Evolutionary conservation across 2,888 invertebrate species (phyloP).

Genomic region (Orgyia antiqua): DNA sequence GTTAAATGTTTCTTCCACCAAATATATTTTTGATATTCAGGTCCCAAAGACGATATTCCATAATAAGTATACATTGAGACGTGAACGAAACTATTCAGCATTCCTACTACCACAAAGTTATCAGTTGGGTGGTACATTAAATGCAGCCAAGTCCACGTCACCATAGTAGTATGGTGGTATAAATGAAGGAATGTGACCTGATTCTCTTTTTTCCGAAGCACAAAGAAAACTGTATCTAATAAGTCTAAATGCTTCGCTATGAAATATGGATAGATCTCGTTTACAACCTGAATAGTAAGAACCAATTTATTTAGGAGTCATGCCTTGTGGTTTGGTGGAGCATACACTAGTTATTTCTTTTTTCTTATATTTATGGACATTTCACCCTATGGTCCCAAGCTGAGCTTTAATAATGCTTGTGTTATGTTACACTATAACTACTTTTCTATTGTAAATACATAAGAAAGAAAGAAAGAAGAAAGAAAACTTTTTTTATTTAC

Average conservation of each 20-base stretch:
- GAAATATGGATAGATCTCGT: constrained; percentile 83
- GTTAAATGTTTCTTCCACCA: constrained; percentile 95
- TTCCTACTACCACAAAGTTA: constrained; percentile 85
- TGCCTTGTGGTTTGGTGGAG: too few species aligned
- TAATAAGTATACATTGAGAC: constrained; percentile 91
- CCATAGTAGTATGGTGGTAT: constrained; percentile 90
- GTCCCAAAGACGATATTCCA: constrained; percentile 85
- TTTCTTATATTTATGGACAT: too few species aligned
- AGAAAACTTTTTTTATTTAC: too few species aligned
- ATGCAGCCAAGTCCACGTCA: constrained; percentile 88
- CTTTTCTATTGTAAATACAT: too few species aligned
- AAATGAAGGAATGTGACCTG: constrained; percentile 94
- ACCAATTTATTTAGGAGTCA: too few species aligned
- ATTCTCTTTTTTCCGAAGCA: constrained; percentile 85
- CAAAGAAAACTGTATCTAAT: constrained; percentile 91
- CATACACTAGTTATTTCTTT: too few species aligned
- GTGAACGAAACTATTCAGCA: constrained; percentile 87
- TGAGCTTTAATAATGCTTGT: too few species aligned
- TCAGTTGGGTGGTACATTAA: constrained; percentile 86
- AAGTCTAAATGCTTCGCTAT: constrained; percentile 88
- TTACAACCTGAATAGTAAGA: constrained; percentile 47
- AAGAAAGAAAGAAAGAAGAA: too few species aligned
- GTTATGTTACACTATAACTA: too few species aligned
- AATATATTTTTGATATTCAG: constrained; percentile 83
- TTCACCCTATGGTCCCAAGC: too few species aligned